A percentile compares a stretch with the other conserved stretches of the same genome.
These are phyloP conservation scores for Megalops atlanticus DNA, from an alignment of 2,113 vertebrate species.

Conservation along the genomic window DNA sequence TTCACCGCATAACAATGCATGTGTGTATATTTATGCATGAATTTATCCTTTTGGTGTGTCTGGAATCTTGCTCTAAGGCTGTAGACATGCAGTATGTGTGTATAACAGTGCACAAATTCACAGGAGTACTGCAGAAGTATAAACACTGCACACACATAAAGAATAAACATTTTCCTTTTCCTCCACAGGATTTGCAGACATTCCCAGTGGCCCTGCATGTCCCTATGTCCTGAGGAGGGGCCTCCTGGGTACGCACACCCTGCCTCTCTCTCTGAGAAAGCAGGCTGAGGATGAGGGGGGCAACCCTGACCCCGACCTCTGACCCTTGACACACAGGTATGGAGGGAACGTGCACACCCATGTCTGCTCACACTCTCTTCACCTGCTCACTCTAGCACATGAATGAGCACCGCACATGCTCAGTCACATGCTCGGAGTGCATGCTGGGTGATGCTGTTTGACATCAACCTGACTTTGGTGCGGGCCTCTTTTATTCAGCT, in stretches of 20 bases:
- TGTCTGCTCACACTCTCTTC: background rate
- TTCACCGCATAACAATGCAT: background rate
- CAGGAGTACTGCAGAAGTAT: background rate
- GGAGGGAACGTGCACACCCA: background rate
- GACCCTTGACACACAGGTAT: slow-evolving; percentile 29
- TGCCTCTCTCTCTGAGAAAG: slow-evolving; percentile 51
- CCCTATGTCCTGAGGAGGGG: slow-evolving; percentile 79
- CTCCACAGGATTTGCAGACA: slow-evolving; percentile 76
- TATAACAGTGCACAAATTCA: no score
- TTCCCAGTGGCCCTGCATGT: slow-evolving; percentile 72
- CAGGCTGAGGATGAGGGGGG: slow-evolving; percentile 58
- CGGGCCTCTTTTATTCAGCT: no score
- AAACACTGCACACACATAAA: no score
- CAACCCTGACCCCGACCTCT: background rate
- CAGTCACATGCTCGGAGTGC: no score
- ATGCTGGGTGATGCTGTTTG: no score
- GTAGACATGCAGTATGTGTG: background rate
- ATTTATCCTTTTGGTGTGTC: no score
- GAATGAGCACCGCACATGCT: no score
- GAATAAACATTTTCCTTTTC: no score
- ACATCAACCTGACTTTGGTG: no score
- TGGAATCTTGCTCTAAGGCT: background rate
- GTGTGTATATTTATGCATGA: background rate
- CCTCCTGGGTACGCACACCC: slow-evolving; percentile 65
- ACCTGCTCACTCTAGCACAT: no score